These are phyloP conservation scores for Panopea generosa DNA, from an alignment of 2,888 invertebrate species.

Conservation along the genomic window DNA sequence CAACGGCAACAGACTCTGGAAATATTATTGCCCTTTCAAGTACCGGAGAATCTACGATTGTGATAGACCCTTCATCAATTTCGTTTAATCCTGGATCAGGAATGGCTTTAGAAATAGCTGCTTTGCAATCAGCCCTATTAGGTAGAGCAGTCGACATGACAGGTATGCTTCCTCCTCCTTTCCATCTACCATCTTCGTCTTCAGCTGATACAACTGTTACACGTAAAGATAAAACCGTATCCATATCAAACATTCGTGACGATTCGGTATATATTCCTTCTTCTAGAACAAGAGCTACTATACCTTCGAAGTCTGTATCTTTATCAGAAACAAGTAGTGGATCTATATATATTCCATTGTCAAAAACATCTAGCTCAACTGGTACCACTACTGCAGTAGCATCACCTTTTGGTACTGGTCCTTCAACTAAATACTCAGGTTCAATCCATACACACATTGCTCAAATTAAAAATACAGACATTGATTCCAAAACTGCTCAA, in stretches of 20 bases:
- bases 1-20: not conserved
- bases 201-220: not conserved
- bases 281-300: not conserved
- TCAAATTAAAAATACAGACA: too few species aligned
- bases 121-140: conserved; percentile 24
- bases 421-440: too few species aligned
- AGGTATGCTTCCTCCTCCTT: conserved; percentile 38
- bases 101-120: conserved; percentile 38
- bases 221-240: not conserved
- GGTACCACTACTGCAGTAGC: too few species aligned
- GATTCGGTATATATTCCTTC: not conserved
- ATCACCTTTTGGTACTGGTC: too few species aligned
- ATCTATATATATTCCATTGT: too few species aligned
- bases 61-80: not conserved
- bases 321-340: too few species aligned
- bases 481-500: too few species aligned
- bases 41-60: not conserved
- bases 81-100: conserved; percentile 46
- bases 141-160: conserved; percentile 47
- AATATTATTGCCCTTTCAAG: not conserved
- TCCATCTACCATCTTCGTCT: conserved; percentile 4
- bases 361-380: too few species aligned
- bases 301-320: not conserved
- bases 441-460: too few species aligned
- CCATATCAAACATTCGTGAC: not conserved